Percentiles rank a stretch among this genome's conserved stretches.
Evolutionary conservation across 2,888 invertebrate genomes (phyloP).

Genomic region (Muschampia plurimacula): DNA sequence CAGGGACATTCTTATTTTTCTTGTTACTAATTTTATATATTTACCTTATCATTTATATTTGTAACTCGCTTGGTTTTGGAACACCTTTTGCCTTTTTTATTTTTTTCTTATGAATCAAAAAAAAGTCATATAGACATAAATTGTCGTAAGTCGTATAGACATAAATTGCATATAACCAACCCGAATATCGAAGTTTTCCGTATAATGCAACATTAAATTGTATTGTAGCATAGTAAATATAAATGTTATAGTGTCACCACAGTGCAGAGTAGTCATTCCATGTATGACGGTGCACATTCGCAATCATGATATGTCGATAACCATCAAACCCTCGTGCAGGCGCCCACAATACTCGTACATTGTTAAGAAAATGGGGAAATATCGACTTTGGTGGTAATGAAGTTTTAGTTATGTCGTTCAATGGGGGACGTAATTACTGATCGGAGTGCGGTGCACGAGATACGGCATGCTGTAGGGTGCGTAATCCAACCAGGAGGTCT

Average conservation of each 20-base stretch:
- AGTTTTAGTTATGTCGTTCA: conserved; percentile 62
- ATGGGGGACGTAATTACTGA: conserved; percentile 71
- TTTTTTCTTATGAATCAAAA: too few relatives aligned
- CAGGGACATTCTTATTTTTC: too few relatives aligned
- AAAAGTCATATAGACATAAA: too few relatives aligned
- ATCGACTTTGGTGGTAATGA: conserved; percentile 56
- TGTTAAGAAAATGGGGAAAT: conserved; percentile 54
- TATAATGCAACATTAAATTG: too few relatives aligned
- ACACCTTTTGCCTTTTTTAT: too few relatives aligned
- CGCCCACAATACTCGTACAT: conserved; percentile 51
- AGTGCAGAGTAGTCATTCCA: background rate
- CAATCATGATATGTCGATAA: conserved; percentile 54
- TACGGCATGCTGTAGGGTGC: conserved; percentile 56
- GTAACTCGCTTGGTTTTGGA: too few relatives aligned
- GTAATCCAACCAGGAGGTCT: conserved; percentile 24
- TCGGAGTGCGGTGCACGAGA: conserved; percentile 63
- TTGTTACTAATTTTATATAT: too few relatives aligned
- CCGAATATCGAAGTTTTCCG: too few relatives aligned
- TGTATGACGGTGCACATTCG: conserved; percentile 56
- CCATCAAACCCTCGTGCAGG: conserved; percentile 20
- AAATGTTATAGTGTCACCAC: background rate
- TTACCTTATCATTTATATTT: too few relatives aligned
- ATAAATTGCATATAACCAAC: too few relatives aligned
- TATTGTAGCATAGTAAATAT: background rate
- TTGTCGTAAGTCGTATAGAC: too few relatives aligned